These are phyloP conservation scores for Lichenostomus cassidix DNA, from an alignment of 2,113 vertebrate species.

Conservation along the genomic window DNA sequence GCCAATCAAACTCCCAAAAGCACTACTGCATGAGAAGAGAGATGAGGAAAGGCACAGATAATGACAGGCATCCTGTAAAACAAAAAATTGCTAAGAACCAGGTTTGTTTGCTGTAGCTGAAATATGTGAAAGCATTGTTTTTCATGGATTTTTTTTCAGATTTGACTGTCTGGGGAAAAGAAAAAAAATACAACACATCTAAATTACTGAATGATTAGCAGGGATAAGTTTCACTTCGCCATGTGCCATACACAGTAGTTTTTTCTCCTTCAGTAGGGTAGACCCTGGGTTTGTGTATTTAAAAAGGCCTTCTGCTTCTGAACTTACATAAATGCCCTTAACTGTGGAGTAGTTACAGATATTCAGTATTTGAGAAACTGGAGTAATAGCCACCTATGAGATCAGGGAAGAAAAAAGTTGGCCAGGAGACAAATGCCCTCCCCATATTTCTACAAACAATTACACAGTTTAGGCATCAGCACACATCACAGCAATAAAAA, in stretches of 20 bases:
- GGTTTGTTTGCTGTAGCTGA: not conserved
- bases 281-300: not conserved
- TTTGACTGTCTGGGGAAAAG: constrained; percentile 15
- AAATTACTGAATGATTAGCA: constrained; percentile 49
- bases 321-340: not conserved
- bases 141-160: constrained; percentile 42
- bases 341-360: not conserved
- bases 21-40: not conserved
- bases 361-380: not conserved
- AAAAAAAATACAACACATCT: constrained; percentile 32
- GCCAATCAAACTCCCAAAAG: constrained; percentile 16
- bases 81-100: not conserved
- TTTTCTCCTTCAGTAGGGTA: not conserved
- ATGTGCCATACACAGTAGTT: not conserved
- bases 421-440: not conserved
- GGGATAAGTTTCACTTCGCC: not conserved
- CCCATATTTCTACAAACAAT: not conserved
- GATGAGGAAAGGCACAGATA: not conserved
- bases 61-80: not conserved
- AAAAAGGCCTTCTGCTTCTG: constrained; percentile 16
- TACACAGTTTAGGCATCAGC: not conserved
- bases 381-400: not conserved
- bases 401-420: not conserved
- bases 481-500: not conserved
- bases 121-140: constrained; percentile 14